Evolutionary conservation across 2,888 invertebrate genomes (phyloP).

Genomic region (Rhaphigaster nebulosa): DNA sequence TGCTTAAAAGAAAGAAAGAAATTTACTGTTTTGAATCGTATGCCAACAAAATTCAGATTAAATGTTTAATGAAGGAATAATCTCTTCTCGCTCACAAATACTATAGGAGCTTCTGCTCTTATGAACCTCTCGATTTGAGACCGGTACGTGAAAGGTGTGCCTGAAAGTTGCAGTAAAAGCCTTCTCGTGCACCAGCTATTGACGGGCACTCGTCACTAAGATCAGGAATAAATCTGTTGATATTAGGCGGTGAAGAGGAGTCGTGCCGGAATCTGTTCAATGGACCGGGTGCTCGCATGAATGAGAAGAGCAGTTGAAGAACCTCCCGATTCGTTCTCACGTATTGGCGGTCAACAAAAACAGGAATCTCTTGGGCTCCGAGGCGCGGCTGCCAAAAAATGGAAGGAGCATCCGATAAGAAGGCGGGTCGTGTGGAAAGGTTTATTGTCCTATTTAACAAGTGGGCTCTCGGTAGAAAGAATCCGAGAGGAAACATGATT

Average conservation of each 20-base stretch:
- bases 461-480: neutral
- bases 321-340: slow-evolving; percentile 37
- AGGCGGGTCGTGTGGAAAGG: slow-evolving; percentile 36
- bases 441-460: slow-evolving; percentile 32
- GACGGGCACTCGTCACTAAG: neutral
- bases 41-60: too few species aligned
- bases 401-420: slow-evolving; percentile 17
- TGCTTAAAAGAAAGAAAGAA: too few species aligned
- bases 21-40: too few species aligned
- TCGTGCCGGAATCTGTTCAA: slow-evolving; percentile 30
- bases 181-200: neutral
- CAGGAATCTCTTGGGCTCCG: neutral
- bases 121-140: neutral
- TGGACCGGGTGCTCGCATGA: slow-evolving; percentile 4
- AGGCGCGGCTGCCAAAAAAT: slow-evolving; percentile 20
- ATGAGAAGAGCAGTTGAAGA: slow-evolving; percentile 30
- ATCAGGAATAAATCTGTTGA: slow-evolving; percentile 12
- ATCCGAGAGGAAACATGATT: neutral
- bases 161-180: neutral
- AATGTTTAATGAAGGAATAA: neutral
- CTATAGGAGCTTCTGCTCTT: neutral
- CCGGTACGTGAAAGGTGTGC: neutral
- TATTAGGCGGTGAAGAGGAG: neutral
- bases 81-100: neutral
- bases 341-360: slow-evolving; percentile 12